These are phyloP conservation scores for Orchesellides sinensis DNA, from an alignment of 2,888 invertebrate species.

Conservation along the genomic window DNA sequence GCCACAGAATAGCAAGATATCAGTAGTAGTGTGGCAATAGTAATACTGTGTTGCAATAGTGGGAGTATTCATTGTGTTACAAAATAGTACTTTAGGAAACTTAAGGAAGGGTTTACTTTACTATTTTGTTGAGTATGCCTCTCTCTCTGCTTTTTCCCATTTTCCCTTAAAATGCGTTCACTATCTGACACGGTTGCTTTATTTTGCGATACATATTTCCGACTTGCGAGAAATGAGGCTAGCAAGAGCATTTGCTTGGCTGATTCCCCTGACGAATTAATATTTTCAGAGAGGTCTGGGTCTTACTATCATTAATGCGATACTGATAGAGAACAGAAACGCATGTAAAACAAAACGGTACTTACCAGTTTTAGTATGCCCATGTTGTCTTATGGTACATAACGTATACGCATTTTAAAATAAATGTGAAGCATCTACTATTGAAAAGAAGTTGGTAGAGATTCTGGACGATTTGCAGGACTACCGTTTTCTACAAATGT, in stretches of 20 bases:
- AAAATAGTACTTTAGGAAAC: not conserved
- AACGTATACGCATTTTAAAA: no score
- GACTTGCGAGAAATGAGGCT: slow-evolving; percentile 32
- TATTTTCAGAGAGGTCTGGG: slow-evolving; percentile 18
- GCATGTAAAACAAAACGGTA: not conserved
- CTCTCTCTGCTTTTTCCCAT: not conserved
- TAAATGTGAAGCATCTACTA: no score
- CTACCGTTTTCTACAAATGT: not conserved
- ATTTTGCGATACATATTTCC: slow-evolving; percentile 7
- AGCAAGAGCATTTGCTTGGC: slow-evolving; percentile 18
- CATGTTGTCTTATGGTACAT: no score
- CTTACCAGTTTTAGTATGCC: no score
- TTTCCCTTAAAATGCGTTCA: not conserved
- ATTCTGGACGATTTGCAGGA: no score
- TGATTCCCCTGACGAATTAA: slow-evolving; percentile 55
- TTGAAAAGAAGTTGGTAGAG: no score
- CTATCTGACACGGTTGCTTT: slow-evolving; percentile 3
- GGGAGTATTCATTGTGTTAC: not conserved
- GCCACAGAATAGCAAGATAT: slow-evolving; percentile 16
- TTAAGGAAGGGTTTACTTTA: not conserved
- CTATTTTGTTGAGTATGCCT: not conserved
- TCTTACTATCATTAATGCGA: no score
- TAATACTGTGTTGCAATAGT: not conserved
- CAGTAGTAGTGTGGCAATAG: not conserved
- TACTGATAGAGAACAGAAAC: slow-evolving; percentile 4